phyloP scores from a whole-genome alignment of 2,113 vertebrate genomes.

The Proterorhinus semilunaris region DNA sequence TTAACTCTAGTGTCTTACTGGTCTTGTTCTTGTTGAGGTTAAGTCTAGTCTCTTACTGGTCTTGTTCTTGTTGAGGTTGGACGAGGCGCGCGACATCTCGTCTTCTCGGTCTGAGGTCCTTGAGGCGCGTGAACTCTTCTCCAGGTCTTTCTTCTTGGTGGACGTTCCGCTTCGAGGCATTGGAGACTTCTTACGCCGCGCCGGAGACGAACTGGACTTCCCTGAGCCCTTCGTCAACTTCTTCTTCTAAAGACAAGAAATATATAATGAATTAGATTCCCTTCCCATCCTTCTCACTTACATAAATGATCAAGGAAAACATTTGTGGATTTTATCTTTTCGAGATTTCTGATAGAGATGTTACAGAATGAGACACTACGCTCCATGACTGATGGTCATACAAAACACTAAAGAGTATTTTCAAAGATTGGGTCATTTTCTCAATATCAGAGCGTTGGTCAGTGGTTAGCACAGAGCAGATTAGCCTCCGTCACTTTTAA shows the following conservation, averaged over 20 bases:
- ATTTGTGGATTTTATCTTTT: too few relatives aligned
- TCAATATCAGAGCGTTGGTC: too few relatives aligned
- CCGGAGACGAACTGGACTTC: slow-evolving; percentile 90
- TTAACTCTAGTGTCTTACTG: not conserved
- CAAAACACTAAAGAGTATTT: too few relatives aligned
- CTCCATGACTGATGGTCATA: too few relatives aligned
- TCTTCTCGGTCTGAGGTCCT: slow-evolving; percentile 70
- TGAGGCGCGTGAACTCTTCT: slow-evolving; percentile 73
- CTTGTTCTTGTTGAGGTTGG: slow-evolving; percentile 78
- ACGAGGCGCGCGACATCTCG: slow-evolving; percentile 80
- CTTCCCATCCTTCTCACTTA: too few relatives aligned
- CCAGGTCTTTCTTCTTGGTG: slow-evolving; percentile 82
- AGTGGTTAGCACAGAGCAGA: too few relatives aligned
- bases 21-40: not conserved
- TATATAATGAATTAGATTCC: too few relatives aligned
- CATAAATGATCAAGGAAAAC: too few relatives aligned
- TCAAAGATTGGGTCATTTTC: too few relatives aligned
- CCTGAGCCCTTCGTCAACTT: slow-evolving; percentile 52
- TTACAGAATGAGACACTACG: too few relatives aligned
- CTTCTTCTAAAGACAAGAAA: slow-evolving; percentile 54
- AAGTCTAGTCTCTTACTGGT: not conserved
- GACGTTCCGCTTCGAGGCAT: slow-evolving; percentile 59
- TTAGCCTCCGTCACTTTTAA: too few relatives aligned
- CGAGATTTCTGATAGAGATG: too few relatives aligned
- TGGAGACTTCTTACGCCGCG: slow-evolving; percentile 86